Conservation (phyloP, 2,888 invertebrate genomes). For the Scaptomyza tumidula region DNA sequence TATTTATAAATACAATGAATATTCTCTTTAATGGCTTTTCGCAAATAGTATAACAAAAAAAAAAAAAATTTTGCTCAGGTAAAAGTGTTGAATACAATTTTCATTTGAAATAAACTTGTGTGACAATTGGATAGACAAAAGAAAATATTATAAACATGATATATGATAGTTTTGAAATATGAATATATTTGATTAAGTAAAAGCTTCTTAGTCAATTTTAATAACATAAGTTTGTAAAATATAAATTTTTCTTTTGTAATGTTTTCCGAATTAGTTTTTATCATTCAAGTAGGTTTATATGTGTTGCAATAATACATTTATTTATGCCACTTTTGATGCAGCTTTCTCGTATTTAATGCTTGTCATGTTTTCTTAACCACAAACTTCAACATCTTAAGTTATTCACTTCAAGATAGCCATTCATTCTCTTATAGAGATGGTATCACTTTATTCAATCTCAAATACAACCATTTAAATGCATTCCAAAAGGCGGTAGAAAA, state of each 20-base stretch:
- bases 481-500: constrained; percentile 9
- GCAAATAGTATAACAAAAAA: constrained; percentile 12
- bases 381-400: neutral
- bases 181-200: too few species aligned
- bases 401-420: neutral
- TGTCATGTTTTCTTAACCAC: neutral
- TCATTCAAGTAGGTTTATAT: too few species aligned
- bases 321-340: too few species aligned
- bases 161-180: neutral
- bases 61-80: neutral
- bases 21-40: constrained; percentile 19
- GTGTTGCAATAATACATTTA: too few species aligned
- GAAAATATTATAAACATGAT: neutral
- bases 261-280: too few species aligned
- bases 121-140: neutral
- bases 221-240: neutral
- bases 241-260: too few species aligned
- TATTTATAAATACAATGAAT: constrained; percentile 21
- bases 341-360: too few species aligned
- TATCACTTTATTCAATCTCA: constrained; percentile 29
- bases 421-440: neutral
- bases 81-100: constrained; percentile 4
- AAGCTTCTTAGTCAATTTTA: neutral
- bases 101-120: neutral
- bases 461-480: constrained; percentile 37